A percentile compares a stretch with the other conserved stretches of the same genome.
Evolutionary conservation across 2,888 invertebrate genomes (phyloP).

Genomic region (Synanthedon tipuliformis): DNA sequence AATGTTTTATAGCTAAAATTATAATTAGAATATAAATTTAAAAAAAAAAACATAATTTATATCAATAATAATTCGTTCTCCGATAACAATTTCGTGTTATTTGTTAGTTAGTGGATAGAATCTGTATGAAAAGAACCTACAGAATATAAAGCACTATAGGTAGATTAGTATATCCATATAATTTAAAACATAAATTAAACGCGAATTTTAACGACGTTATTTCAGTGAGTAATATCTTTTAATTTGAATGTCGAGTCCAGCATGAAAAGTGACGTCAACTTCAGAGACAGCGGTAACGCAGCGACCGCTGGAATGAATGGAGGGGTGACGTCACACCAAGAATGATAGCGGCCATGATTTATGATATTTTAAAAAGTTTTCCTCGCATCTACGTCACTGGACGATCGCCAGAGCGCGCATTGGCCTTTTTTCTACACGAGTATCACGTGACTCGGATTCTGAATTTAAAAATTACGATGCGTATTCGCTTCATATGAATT

Average conservation of each 20-base stretch:
- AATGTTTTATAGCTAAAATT: too few relatives aligned
- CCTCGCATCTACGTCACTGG: conserved; percentile 17
- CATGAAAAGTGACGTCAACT: neutral
- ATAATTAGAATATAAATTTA: too few relatives aligned
- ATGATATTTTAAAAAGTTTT: conserved; percentile 31
- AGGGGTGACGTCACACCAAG: conserved; percentile 24
- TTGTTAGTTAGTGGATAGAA: too few relatives aligned
- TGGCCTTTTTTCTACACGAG: conserved; percentile 11
- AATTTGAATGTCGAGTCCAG: neutral
- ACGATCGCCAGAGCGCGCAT: conserved; percentile 22
- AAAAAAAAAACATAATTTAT: too few relatives aligned
- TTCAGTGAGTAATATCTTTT: too few relatives aligned
- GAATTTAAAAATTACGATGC: neutral
- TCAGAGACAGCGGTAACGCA: conserved; percentile 6
- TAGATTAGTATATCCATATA: too few relatives aligned
- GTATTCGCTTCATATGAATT: neutral
- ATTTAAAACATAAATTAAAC: too few relatives aligned
- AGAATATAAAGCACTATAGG: too few relatives aligned
- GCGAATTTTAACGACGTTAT: too few relatives aligned
- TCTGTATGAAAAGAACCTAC: too few relatives aligned
- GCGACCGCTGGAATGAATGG: conserved; percentile 20
- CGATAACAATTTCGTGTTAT: too few relatives aligned
- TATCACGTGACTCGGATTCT: neutral
- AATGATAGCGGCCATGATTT: conserved; percentile 21
- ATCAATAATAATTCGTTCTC: too few relatives aligned